Base-by-base conservation (phyloP, 2,888 invertebrate species). In the Cybosia mesomella region DNA sequence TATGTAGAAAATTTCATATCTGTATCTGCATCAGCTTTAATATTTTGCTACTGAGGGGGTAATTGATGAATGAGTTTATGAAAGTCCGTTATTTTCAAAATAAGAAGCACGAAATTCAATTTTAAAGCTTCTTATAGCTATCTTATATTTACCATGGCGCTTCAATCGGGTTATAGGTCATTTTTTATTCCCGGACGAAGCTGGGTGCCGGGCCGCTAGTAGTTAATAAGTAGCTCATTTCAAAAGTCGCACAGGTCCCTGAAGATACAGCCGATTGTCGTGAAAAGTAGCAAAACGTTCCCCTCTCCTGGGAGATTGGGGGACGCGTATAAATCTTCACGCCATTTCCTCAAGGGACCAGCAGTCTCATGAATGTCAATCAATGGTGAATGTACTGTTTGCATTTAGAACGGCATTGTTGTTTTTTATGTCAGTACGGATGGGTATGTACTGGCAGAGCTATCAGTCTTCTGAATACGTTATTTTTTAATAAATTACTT, bases 281-380 rank as follows among this genome's bases (percentile, higher is more conserved):
- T 54, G 55, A 55, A 66, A 54, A 21, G 36, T 54, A 54, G 54
- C n/a, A 13, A 39, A 64, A 28, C 2, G 55, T 49, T 36, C 24
- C 57, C 64, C 57, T 34, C 24, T 57, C 69, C 57, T 53, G 9
- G 15, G 49, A 58, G 43, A 63, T 28, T 24, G 32, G 43, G 49
- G 54, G 62, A 59, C 63, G 58, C 58, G 62, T 60, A 66, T 66
- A 70, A 70, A 63, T 63, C 54, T 70, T 75, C 66, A 58, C 64
- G 43, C n/a, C 58, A 1, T 10, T 54, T 21, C 55, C 53, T 36
- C 58, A 32, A 34, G 62, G 66, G 70, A 71, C 21, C 58, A 34
- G 34, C 62, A 63, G 64, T 59, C 55, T 74, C 75, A 74, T 79
- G 80, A 80, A 80, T 80, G 75, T 79, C 80, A 80, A 80, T 80